Evolutionary conservation across 2,888 invertebrate genomes (phyloP), one percentile per base, ranked within the genome.

Genomic region (Scaptomyza reducta): DNA sequence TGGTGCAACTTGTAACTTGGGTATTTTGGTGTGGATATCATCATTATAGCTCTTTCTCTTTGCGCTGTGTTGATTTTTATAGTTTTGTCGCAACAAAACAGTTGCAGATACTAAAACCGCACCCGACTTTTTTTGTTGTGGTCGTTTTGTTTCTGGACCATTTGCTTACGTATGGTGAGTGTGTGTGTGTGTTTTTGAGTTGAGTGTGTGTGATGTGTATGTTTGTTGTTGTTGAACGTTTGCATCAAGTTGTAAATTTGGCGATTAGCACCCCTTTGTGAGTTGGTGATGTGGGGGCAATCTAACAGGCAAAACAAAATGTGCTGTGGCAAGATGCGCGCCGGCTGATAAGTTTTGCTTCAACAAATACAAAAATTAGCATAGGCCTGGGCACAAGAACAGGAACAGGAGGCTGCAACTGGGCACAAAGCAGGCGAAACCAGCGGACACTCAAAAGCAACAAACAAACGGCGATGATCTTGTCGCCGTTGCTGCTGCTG

Each of bases 221-320:
- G 53, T 54, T 49, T 61, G 53, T 57, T 73, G 73, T 69, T 38
- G 38, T 47, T 33, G 49, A 61, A 64, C 57, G 58, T 70, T 74
- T 59, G 87, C 87, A 89, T 88, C 88, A 78, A 80, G 89, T 89
- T 89, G 88, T 88, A 89, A 89, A 89, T 89, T 89, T 87, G 86
- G 83, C 89, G 88, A 90, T 90, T 89, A 90, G 88, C 89, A 90
- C 88, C 88, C 90, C 83, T 88, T 80, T 79, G 71, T 72, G 80
- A 64, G 77, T 78, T 77, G 69, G 55, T 62, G 58, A 64, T 78
- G 69, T 70, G 61, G 59, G 74, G 74, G 57, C 64, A 63, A 74
- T 81, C 82, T 82, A 85, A 80, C 77, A 65, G 83, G 47, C 77
- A 69, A 71, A 74, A 10, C 59, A 11, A 49, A 49, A 49, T 49